Conservation (phyloP, 1,140 invertebrate species). For the Euglossa dilemma region DNA sequence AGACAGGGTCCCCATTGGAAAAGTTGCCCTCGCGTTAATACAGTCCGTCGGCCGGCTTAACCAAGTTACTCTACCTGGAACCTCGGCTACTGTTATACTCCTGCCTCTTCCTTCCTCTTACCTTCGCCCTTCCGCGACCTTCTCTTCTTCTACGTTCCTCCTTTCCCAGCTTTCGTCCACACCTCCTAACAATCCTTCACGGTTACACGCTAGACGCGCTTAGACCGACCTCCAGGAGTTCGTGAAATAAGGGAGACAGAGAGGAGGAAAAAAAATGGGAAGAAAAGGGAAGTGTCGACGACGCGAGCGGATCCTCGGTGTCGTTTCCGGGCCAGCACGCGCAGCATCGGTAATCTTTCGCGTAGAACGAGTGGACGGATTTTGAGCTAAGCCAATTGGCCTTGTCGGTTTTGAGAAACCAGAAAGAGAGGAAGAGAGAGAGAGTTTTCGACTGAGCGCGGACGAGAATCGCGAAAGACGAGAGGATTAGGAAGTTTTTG, state of each 20-base stretch:
- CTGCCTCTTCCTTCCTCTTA: constrained; percentile 4
- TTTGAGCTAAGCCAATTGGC: constrained; percentile 20
- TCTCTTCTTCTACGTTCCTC: not conserved
- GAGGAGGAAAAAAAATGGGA: not conserved
- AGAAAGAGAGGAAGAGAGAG: too few relatives aligned
- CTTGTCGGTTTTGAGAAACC: not conserved
- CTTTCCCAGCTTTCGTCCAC: not conserved
- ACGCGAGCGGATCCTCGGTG: not conserved
- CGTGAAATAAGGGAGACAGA: too few relatives aligned
- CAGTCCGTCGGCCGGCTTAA: constrained; percentile 47
- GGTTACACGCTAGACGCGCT: constrained; percentile 36
- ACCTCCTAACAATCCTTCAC: not conserved
- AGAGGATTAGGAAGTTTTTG: constrained; percentile 3
- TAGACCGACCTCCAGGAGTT: not conserved
- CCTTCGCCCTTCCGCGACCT: not conserved
- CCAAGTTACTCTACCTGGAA: constrained; percentile 50
- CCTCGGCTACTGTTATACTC: constrained; percentile 14
- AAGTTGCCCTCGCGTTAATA: constrained; percentile 49
- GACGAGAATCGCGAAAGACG: not conserved
- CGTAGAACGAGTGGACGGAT: not conserved
- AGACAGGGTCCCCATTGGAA: constrained; percentile 35
- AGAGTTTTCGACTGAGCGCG: too few relatives aligned
- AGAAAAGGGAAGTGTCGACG: not conserved
- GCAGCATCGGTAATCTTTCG: constrained; percentile 13
- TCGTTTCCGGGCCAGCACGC: not conserved